Percentiles rank a stretch among this genome's conserved stretches.
These are phyloP conservation scores for Pecten maximus DNA, from an alignment of 2,888 invertebrate genomes.

Conservation along the genomic window DNA sequence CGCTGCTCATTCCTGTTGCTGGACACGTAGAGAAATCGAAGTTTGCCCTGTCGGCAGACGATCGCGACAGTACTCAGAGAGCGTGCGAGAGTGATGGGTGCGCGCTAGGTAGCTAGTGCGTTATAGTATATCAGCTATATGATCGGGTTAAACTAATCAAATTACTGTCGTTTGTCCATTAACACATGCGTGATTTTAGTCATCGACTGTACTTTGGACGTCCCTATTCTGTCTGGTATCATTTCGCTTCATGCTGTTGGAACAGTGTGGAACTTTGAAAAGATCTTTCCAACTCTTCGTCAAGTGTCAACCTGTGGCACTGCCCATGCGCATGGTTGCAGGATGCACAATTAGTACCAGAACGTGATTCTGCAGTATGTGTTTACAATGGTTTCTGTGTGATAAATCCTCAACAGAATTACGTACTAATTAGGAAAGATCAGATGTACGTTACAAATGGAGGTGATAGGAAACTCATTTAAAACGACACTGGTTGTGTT, in stretches of 20 bases:
- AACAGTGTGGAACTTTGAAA: background rate
- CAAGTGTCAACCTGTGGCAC: constrained; percentile 16
- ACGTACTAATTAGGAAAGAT: background rate
- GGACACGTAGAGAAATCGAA: constrained; percentile 27
- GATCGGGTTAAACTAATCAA: background rate
- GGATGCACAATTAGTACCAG: background rate
- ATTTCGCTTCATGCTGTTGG: background rate
- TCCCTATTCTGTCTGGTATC: background rate
- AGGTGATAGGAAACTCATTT: background rate
- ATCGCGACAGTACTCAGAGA: constrained; percentile 20
- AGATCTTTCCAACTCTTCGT: background rate
- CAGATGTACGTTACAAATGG: constrained; percentile 11
- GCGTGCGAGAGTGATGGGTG: background rate
- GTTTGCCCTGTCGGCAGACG: constrained; percentile 13
- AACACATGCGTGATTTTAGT: background rate
- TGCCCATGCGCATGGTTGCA: background rate
- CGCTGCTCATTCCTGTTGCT: background rate
- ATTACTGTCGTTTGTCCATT: background rate
- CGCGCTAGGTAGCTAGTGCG: constrained; percentile 9
- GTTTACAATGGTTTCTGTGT: background rate
- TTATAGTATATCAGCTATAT: background rate
- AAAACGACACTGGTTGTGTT: background rate
- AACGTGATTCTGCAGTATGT: background rate
- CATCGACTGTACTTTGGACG: background rate
- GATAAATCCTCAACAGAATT: background rate